These are phyloP conservation scores for Homalodisca vitripennis DNA, from an alignment of 1,140 invertebrate species.

Conservation along the genomic window DNA sequence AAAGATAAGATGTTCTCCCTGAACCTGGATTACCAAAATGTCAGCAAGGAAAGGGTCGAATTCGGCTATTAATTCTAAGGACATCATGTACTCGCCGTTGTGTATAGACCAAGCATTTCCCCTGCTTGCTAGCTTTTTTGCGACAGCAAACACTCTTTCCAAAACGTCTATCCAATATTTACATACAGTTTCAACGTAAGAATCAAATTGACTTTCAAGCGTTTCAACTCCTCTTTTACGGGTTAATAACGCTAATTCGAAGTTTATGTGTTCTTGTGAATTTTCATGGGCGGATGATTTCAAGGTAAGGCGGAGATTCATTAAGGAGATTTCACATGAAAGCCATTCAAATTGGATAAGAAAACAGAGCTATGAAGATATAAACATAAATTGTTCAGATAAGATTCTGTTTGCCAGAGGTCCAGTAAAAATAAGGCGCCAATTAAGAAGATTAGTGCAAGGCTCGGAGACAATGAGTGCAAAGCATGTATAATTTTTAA, in stretches of 20 bases:
- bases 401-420: no score
- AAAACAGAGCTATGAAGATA: no score
- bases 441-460: no score
- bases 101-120: constrained; percentile 40
- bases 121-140: constrained; percentile 40
- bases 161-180: constrained; percentile 40
- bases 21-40: constrained; percentile 44
- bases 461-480: no score
- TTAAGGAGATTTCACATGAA: no score
- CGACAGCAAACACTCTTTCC: constrained; percentile 36
- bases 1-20: constrained; percentile 44
- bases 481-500: no score
- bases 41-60: constrained; percentile 46
- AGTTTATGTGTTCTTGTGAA: constrained; percentile 36
- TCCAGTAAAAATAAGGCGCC: no score
- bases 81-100: constrained; percentile 42
- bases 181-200: constrained; percentile 26
- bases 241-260: constrained; percentile 31
- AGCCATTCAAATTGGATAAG: no score
- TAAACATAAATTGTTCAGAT: no score
- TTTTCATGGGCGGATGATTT: constrained; percentile 41
- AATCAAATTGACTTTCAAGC: constrained; percentile 28
- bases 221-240: constrained; percentile 29
- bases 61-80: constrained; percentile 45
- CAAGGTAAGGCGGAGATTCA: no score